Evolutionary conservation across 2,113 vertebrate species (phyloP), one percentile per base, ranked within the genome.

Genomic region (Ceuthmochares aereus): DNA sequence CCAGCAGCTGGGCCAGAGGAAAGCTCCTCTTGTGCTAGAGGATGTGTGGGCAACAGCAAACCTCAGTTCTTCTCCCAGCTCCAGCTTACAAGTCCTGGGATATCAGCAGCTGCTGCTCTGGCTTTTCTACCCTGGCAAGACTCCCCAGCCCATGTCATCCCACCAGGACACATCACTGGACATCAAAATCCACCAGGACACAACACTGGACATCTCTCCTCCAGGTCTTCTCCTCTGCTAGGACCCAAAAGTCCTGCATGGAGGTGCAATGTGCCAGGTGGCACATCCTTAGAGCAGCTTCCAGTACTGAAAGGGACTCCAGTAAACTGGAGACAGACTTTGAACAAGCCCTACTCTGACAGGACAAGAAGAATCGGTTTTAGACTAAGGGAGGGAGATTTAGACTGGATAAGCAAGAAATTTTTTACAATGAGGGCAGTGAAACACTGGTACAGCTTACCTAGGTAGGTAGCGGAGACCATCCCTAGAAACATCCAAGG

Each of bases 11-110:
- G 70, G 51, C 74, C 85, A 66, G 45, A 64, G 42, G 67, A 74
- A 86, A 55, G 55, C 49, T 63, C 17, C 49, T 63, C 17, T 80
- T 74, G n/a, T 0, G 1, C 66, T 52, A 63, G 40, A 49, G 27
- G 36, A 84, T 47, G 55, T 60, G 84, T 2, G 1, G 77, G 34
- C 66, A 75, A 22, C 32, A 25, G 40, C 59, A 12, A 47, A 77
- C 30, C 67, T 63, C 45, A 17, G 29, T 21, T 43, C 72, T 58
- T 40, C 56, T 88, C 79, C 45, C 3, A 2, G 0, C 26, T 56
- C 43, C 0, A 0, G 40, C n/a, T 52, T 23, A 15, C 0, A 3
- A 83, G n/a, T 17, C 7, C 9, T 0, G 0, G 6, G 9, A 4
- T 23, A 10, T 66, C 73, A 73, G 32, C 26, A 56, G 32, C 15